These are phyloP conservation scores for Troglohyphantes excavatus DNA, from an alignment of 2,888 invertebrate genomes.

Conservation along the genomic window DNA sequence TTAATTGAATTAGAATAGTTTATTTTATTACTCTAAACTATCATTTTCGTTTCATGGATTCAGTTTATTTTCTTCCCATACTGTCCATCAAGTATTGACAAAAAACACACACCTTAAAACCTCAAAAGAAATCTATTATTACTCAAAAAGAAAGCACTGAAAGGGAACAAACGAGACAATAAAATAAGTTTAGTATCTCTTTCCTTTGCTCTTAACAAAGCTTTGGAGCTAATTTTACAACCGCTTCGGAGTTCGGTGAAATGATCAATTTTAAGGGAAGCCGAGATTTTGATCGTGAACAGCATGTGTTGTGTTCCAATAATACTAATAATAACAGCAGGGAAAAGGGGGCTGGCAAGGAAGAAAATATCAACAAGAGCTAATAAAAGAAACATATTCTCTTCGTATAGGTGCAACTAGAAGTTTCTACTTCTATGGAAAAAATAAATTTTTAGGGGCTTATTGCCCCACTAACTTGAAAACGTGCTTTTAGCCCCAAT, in stretches of 20 bases:
- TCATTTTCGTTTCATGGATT: too few species aligned
- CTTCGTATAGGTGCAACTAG: neutral
- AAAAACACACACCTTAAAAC: neutral
- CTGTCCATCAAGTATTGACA: too few species aligned
- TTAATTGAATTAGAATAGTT: too few species aligned
- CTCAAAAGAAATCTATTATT: neutral
- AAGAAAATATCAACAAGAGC: neutral
- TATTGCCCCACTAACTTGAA: slow-evolving; percentile 51
- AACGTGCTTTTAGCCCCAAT: slow-evolving; percentile 57
- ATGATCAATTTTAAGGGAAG: slow-evolving; percentile 3
- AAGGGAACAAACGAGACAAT: slow-evolving; percentile 15
- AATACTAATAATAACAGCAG: slow-evolving; percentile 35
- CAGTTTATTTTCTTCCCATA: too few species aligned
- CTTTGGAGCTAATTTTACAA: slow-evolving; percentile 48
- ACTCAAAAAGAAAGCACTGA: slow-evolving; percentile 1
- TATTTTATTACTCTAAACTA: too few species aligned
- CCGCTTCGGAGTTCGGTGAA: neutral
- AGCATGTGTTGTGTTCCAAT: slow-evolving; percentile 7
- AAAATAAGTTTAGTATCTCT: neutral
- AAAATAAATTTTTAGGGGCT: slow-evolving; percentile 21
- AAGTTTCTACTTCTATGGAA: neutral
- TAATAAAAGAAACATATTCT: slow-evolving; percentile 66
- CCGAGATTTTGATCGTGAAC: neutral
- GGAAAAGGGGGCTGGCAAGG: slow-evolving; percentile 2
- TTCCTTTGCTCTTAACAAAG: neutral